Percentiles rank a stretch among this genome's conserved stretches.
Conservation (phyloP, 2,888 invertebrate species). For the Cheilosia pagana region DNA sequence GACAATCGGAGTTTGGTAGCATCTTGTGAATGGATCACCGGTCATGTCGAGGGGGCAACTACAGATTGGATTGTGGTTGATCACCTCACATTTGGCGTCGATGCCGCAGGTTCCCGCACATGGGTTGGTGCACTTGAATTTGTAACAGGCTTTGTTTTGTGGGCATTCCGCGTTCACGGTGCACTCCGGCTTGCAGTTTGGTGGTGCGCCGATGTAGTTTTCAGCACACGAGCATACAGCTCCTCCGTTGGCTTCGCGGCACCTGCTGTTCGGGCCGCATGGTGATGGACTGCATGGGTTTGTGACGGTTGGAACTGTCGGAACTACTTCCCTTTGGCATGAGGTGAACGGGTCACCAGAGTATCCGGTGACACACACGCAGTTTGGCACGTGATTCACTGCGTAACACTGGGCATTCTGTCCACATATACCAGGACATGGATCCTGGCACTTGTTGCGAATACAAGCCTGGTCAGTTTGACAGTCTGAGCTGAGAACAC, state of each 20-base stretch:
- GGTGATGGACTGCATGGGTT: constrained; percentile 90
- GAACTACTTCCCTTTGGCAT: constrained; percentile 83
- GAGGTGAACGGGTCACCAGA: constrained; percentile 89
- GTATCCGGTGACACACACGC: constrained; percentile 89
- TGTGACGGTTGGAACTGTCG: constrained; percentile 77
- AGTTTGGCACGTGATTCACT: constrained; percentile 93
- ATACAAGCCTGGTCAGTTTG: constrained; percentile 92
- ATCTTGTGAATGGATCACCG: constrained; percentile 92
- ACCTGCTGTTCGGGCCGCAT: constrained; percentile 92
- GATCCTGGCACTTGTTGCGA: constrained; percentile 92
- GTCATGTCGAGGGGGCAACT: constrained; percentile 89
- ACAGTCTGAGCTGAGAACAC: constrained; percentile 93
- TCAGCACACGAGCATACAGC: constrained; percentile 92
- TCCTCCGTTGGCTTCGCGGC: constrained; percentile 88
- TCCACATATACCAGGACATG: constrained; percentile 94
- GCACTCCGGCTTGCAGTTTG: constrained; percentile 93
- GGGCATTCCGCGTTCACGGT: constrained; percentile 92
- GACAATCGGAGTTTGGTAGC: constrained; percentile 84
- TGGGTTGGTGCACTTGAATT: constrained; percentile 92
- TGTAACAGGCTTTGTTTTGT: constrained; percentile 91
- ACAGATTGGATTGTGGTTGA: constrained; percentile 92
- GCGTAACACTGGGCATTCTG: constrained; percentile 92
- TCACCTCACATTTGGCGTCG: constrained; percentile 90
- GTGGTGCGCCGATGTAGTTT: constrained; percentile 90
- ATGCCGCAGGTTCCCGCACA: constrained; percentile 92